phyloP scores from a whole-genome alignment of 2,797 vertebrate genomes.

The Epinephelus coioides region DNA sequence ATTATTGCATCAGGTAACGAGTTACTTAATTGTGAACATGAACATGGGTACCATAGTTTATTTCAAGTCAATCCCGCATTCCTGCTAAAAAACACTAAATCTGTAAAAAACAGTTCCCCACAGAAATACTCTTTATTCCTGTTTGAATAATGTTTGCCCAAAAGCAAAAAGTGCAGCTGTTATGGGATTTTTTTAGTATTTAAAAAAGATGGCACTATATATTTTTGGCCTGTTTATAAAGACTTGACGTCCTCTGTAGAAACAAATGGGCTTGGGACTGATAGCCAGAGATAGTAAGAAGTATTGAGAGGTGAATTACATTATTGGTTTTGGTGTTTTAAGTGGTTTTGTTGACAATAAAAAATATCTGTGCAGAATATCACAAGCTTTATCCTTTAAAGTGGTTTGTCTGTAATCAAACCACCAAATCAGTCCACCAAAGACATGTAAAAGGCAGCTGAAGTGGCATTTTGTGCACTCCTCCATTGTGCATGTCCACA shows the following conservation, averaged over 20 bases:
- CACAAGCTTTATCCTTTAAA: not conserved
- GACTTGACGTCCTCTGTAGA: not conserved
- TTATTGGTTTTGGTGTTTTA: not conserved
- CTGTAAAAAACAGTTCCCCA: not conserved
- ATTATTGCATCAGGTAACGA: too few species aligned
- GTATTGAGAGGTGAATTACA: not conserved
- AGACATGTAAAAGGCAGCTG: not conserved
- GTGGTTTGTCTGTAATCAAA: not conserved
- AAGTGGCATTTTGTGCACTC: constrained; percentile 6
- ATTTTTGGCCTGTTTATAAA: not conserved
- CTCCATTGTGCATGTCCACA: constrained; percentile 15
- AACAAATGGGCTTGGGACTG: too few species aligned
- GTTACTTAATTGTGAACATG: not conserved
- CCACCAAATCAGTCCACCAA: not conserved
- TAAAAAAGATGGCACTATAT: too few species aligned
- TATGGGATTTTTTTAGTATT: not conserved
- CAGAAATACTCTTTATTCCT: constrained; percentile 12
- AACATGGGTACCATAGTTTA: not conserved
- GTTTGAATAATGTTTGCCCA: not conserved
- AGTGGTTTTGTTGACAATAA: not conserved
- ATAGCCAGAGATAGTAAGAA: too few species aligned
- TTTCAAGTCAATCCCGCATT: not conserved
- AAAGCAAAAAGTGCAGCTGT: not conserved
- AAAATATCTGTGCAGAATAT: not conserved
- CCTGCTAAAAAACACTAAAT: not conserved